phyloP scores from a whole-genome alignment of 1,140 invertebrate species.

The Apis cerana region DNA sequence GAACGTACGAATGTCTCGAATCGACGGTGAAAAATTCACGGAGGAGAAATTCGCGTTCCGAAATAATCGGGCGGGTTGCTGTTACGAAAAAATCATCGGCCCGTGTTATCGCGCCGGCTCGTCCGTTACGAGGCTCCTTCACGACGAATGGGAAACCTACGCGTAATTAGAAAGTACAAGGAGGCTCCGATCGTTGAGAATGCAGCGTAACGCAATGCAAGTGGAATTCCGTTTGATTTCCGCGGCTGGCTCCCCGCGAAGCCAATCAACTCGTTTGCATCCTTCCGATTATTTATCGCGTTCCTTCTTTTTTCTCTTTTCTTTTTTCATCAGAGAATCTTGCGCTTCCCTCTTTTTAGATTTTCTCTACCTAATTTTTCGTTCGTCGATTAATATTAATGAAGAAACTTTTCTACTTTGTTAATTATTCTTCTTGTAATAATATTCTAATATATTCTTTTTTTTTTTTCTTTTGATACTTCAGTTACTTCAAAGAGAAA shows the following conservation, averaged over 20 bases:
- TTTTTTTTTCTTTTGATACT: no score
- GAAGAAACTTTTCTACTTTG: neutral
- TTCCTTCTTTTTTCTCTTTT: no score
- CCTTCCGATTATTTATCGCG: constrained; percentile 6
- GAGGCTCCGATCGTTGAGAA: constrained; percentile 62
- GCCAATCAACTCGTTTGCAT: neutral
- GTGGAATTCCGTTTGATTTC: constrained; percentile 67
- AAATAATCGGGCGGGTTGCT: constrained; percentile 25
- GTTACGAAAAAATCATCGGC: constrained; percentile 61
- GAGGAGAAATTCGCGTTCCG: constrained; percentile 35
- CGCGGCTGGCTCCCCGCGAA: constrained; percentile 47
- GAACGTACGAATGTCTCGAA: neutral
- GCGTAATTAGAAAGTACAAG: constrained; percentile 67
- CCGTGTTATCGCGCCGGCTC: constrained; percentile 51
- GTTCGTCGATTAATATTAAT: no score
- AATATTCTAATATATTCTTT: neutral
- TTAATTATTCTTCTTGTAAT: no score
- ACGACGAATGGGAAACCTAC: constrained; percentile 55
- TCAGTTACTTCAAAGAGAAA: no score
- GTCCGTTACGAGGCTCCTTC: constrained; percentile 51
- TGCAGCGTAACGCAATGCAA: constrained; percentile 66
- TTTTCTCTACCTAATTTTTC: neutral
- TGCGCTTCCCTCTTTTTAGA: neutral
- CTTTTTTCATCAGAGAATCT: no score
- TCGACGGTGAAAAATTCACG: constrained; percentile 4